phyloP scores from a whole-genome alignment of 2,797 vertebrate species.

The Propithecus deckenii region DNA sequence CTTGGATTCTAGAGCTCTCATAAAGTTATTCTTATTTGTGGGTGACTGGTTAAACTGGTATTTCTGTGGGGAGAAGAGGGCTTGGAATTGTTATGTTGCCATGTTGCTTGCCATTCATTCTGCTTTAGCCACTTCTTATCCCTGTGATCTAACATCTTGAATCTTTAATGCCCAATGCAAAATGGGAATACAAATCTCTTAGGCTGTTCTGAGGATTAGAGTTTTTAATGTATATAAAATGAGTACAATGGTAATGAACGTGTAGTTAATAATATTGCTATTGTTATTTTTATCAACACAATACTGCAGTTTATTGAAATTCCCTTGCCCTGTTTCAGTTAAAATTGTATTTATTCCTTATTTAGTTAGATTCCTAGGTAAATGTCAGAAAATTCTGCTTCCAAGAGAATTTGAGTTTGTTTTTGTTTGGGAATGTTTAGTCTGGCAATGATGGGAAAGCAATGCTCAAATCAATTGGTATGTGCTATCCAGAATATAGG shows the following conservation, averaged over 20 bases:
- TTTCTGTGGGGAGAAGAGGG: neutral
- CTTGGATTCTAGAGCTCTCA: neutral
- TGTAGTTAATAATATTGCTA: neutral
- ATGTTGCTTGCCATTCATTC: neutral
- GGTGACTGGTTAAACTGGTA: neutral
- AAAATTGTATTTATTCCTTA: constrained; percentile 1
- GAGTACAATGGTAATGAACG: neutral
- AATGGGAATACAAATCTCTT: neutral
- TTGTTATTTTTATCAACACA: neutral
- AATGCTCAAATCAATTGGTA: neutral
- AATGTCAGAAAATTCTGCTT: constrained; percentile 49
- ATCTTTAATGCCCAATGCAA: neutral
- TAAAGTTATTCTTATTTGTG: neutral
- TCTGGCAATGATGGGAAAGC: neutral
- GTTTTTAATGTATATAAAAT: neutral
- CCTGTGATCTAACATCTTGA: neutral
- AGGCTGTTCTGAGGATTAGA: neutral
- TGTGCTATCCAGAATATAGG: neutral
- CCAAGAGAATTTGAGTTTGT: neutral
- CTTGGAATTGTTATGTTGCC: neutral
- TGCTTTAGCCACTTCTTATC: neutral
- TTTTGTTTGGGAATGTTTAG: constrained; percentile 33
- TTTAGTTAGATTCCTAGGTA: constrained; percentile 1
- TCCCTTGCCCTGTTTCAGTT: neutral
- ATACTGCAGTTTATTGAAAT: neutral